Base-by-base conservation (phyloP, 2,888 invertebrate genomes). In the Zaprionus lineosus region DNA sequence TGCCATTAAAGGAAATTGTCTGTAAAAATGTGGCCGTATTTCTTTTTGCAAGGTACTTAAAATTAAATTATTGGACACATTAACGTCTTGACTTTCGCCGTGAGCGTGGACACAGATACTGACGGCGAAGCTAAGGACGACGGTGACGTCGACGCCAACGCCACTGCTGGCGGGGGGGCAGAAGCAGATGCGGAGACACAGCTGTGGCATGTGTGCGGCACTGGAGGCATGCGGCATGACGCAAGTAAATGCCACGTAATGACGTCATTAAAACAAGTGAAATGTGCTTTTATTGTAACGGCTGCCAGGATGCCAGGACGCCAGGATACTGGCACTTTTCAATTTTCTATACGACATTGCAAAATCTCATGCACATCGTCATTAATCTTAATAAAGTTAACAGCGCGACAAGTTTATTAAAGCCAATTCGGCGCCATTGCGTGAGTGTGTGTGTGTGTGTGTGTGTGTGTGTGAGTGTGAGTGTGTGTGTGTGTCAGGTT, bases 11-110 rank as follows among this genome's bases (percentile, higher is more conserved):
- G 79, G 83, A 84, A 82, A 84, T 82, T 82, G 82, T 84, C 82
- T 82, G 82, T 82, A 74, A 82, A 84, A 82, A 82, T 84, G 84
- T 83, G 69, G 83, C 84, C 72, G 84, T 82, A 84, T 84, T 82
- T 82, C 84, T 82, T 84, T 84, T 84, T 82, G 82, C 84, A 84
- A 82, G 84, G 79, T 82, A 82, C 82, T 82, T 84, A 82, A 82
- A 82, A 82, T 82, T 82, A 83, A 83, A 83, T 83, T 83, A 82
- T 84, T 84, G 82, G 84, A 84, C 84, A 82, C 82, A 82, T 82
- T 82, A 82, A 82, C 82, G 82, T 82, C 83, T 76, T 82, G 81
- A 81, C 82, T 82, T 74, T 59, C 71, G 26, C 71, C 59, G 56
- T 64, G 72, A 24, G 60, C 57, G 37, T 14, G 43, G 52, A 56